A percentile compares a stretch with the other conserved stretches of the same genome.
These are phyloP conservation scores for Microtus pennsylvanicus DNA, from an alignment of 2,113 vertebrate species.

Conservation along the genomic window DNA sequence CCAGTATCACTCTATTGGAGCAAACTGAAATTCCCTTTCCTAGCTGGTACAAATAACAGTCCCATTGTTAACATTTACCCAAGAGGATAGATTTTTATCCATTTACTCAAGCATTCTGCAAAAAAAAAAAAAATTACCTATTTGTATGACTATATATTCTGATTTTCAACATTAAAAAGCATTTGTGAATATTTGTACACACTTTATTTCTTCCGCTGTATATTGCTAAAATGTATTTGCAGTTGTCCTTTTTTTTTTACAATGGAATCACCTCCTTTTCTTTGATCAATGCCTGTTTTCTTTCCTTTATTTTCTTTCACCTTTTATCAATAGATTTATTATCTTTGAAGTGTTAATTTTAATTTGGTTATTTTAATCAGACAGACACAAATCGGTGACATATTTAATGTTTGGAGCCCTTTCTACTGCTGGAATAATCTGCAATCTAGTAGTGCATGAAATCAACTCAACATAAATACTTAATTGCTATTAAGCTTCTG, in stretches of 20 bases:
- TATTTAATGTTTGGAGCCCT: background rate
- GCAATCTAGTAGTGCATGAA: background rate
- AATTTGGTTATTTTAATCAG: background rate
- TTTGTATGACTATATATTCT: background rate
- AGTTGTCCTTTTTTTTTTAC: background rate
- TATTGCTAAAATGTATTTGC: background rate
- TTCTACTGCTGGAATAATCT: background rate
- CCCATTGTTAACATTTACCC: background rate
- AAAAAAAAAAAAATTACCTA: background rate
- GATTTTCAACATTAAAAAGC: background rate
- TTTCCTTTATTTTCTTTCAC: background rate
- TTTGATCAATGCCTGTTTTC: background rate
- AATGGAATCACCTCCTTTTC: background rate
- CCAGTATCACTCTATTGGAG: background rate
- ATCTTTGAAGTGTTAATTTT: too few relatives aligned
- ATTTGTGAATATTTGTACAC: background rate
- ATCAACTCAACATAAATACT: background rate
- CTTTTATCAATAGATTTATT: background rate
- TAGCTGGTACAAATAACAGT: background rate
- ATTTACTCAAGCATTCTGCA: background rate
- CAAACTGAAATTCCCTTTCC: background rate
- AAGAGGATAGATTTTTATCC: background rate
- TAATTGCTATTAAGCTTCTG: slow-evolving; percentile 52
- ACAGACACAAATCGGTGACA: background rate
- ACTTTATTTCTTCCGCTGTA: background rate